Percentiles rank a stretch among this genome's conserved stretches.
These are phyloP conservation scores for Harpalus rubripes DNA, from an alignment of 2,888 invertebrate genomes.

Conservation along the genomic window DNA sequence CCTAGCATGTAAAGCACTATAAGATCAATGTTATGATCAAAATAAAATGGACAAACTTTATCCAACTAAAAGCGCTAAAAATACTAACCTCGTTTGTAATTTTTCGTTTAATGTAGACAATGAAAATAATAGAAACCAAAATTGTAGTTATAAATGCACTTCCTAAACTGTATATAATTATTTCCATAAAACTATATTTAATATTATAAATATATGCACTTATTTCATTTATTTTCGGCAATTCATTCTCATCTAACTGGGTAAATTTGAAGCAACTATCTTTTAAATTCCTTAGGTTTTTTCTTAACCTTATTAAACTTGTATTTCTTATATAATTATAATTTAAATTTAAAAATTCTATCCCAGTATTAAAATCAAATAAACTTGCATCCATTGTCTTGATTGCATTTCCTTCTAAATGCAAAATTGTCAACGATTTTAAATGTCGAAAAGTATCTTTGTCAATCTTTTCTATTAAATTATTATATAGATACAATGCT, in stretches of 20 bases:
- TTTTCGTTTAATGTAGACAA: conserved; percentile 3
- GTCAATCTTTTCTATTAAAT: background rate
- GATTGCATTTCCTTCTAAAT: background rate
- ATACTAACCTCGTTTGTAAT: background rate
- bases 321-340: background rate
- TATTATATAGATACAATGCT: background rate
- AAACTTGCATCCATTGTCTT: background rate
- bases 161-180: background rate
- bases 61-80: too few species aligned
- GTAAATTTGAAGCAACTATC: background rate
- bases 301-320: background rate
- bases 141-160: background rate
- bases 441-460: background rate
- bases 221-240: background rate
- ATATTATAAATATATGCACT: background rate
- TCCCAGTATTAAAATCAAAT: background rate
- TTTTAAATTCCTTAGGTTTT: background rate
- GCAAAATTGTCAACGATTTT: background rate
- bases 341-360: conserved; percentile 8
- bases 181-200: too few species aligned
- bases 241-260: background rate
- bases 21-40: too few species aligned
- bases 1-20: too few species aligned
- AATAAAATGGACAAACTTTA: too few species aligned
- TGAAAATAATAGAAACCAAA: background rate